Conservation (phyloP, 2,113 vertebrate genomes). For the Castor canadensis region DNA sequence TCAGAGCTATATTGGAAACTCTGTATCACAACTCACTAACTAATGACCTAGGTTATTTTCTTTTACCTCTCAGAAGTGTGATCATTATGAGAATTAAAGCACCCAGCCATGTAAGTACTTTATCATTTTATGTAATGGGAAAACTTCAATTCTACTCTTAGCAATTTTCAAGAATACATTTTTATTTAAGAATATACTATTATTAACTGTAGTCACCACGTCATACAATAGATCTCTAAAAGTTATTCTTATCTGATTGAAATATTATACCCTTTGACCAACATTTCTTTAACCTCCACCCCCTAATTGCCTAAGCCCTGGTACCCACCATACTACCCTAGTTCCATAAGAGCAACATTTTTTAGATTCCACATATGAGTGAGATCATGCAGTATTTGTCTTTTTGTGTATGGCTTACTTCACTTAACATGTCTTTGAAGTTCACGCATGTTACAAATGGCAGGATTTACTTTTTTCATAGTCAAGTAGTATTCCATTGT, state of each 20-base stretch:
- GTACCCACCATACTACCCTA: background rate
- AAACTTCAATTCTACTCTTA: background rate
- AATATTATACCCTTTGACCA: background rate
- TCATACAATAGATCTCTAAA: background rate
- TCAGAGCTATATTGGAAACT: conserved; percentile 27
- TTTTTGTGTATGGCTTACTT: background rate
- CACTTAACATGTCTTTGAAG: background rate
- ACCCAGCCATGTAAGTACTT: background rate
- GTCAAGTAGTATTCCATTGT: background rate
- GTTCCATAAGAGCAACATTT: background rate
- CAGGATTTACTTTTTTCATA: background rate
- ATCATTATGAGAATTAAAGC: background rate
- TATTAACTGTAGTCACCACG: background rate
- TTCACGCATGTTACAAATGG: background rate
- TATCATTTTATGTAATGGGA: background rate
- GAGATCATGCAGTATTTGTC: background rate
- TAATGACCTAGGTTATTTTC: background rate
- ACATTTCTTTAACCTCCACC: background rate
- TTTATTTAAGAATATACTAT: background rate
- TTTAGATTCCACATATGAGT: background rate
- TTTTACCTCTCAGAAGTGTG: conserved; percentile 16
- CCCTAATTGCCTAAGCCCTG: background rate
- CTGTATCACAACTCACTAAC: background rate
- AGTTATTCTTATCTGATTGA: background rate
- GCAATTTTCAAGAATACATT: background rate